These are phyloP conservation scores for Cosmopolites sordidus DNA, from an alignment of 2,888 invertebrate species.

Conservation along the genomic window DNA sequence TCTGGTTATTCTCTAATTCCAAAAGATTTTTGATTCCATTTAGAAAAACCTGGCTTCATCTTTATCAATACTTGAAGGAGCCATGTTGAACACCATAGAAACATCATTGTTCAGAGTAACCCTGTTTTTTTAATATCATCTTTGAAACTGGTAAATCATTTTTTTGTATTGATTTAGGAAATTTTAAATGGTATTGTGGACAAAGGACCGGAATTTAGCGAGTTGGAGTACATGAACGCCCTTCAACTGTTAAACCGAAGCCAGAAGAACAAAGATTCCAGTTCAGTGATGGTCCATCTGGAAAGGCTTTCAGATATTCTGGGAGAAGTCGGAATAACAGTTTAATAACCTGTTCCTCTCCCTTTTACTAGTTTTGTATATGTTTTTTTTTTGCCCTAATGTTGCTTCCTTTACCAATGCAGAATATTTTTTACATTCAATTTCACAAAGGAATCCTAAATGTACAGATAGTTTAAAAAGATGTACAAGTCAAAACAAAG, in stretches of 20 bases:
- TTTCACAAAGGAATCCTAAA: too few relatives aligned
- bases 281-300: slow-evolving; percentile 63
- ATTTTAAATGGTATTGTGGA: slow-evolving; percentile 79
- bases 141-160: too few relatives aligned
- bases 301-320: slow-evolving; percentile 80
- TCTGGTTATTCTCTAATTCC: too few relatives aligned
- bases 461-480: too few relatives aligned
- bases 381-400: not conserved
- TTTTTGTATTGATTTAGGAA: slow-evolving; percentile 57
- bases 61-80: too few relatives aligned
- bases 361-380: not conserved
- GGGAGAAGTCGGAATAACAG: slow-evolving; percentile 77
- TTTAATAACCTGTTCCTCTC: slow-evolving; percentile 46
- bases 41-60: too few relatives aligned
- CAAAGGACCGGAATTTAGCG: slow-evolving; percentile 82
- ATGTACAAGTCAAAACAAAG: slow-evolving; percentile 1
- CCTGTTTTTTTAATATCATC: too few relatives aligned
- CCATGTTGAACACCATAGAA: too few relatives aligned
- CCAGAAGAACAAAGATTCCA: slow-evolving; percentile 49
- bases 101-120: too few relatives aligned
- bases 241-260: slow-evolving; percentile 72
- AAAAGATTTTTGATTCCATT: too few relatives aligned
- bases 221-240: slow-evolving; percentile 83
- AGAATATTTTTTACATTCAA: too few relatives aligned
- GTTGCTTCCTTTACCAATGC: too few relatives aligned